These are phyloP conservation scores for Drosophila oshimai DNA, from an alignment of 1,140 invertebrate species.

Conservation along the genomic window DNA sequence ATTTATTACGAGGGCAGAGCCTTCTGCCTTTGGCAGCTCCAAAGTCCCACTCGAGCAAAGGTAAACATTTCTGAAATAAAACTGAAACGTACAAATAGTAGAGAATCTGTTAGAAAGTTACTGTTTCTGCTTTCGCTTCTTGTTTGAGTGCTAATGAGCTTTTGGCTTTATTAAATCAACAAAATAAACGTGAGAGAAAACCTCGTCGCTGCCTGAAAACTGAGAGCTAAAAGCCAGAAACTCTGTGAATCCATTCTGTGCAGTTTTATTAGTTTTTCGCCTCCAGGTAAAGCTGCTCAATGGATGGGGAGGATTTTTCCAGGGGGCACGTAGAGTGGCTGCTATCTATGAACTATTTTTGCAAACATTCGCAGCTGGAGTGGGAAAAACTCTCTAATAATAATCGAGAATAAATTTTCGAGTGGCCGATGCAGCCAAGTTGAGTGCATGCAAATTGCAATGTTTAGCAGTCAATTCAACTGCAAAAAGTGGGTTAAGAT, in stretches of 20 bases:
- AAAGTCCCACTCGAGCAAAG: constrained; percentile 6
- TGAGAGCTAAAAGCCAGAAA: neutral
- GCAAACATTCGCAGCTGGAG: neutral
- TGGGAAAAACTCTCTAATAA: constrained; percentile 31
- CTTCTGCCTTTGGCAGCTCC: constrained; percentile 2
- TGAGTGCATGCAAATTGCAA: constrained; percentile 5
- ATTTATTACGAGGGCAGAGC: neutral
- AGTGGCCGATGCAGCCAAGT: constrained; percentile 1
- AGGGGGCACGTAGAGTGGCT: neutral
- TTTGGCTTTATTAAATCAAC: constrained; percentile 40
- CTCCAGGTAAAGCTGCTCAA: neutral
- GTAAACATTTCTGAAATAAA: constrained; percentile 24
- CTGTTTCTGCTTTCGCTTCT: neutral
- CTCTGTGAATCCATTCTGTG: constrained; percentile 7
- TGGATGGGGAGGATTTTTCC: neutral
- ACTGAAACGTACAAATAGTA: constrained; percentile 14
- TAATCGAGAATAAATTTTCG: constrained; percentile 54
- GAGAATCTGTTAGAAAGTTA: neutral
- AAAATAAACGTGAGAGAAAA: neutral
- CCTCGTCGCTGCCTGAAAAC: neutral
- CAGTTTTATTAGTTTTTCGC: constrained; percentile 28
- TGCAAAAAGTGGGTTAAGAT: neutral
- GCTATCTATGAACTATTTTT: neutral
- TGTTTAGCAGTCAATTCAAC: constrained; percentile 14
- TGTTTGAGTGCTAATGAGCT: constrained; percentile 37